phyloP scores from a whole-genome alignment of 2,113 vertebrate genomes.

The Tupaia tana region DNA sequence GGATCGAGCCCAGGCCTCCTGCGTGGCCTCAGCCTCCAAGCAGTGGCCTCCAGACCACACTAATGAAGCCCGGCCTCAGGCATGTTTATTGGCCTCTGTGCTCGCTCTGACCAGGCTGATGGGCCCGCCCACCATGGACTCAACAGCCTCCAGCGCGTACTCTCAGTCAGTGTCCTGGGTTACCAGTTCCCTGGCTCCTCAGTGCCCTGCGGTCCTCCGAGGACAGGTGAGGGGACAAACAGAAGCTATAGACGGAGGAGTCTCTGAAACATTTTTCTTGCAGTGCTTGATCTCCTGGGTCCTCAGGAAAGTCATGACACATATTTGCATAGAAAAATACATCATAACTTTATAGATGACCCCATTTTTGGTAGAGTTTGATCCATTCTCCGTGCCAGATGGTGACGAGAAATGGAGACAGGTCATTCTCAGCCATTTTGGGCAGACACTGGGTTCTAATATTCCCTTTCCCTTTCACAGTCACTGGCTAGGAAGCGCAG shows the following conservation, averaged over 20 bases:
- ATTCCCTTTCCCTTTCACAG: not conserved
- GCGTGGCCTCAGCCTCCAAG: too few species aligned
- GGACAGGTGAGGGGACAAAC: not conserved
- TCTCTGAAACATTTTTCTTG: not conserved
- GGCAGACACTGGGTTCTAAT: not conserved
- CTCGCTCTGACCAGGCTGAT: too few species aligned
- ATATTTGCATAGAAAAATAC: too few species aligned
- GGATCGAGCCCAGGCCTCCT: too few species aligned
- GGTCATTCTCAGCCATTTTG: not conserved
- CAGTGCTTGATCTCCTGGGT: not conserved
- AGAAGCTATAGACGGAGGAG: not conserved
- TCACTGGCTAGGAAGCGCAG: not conserved
- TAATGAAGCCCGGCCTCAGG: too few species aligned
- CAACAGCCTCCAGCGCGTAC: not conserved
- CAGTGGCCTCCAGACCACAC: too few species aligned
- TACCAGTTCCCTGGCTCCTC: not conserved
- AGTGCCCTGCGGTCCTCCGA: not conserved
- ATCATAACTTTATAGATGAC: too few species aligned
- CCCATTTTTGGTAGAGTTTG: not conserved
- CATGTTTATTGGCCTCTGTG: not conserved
- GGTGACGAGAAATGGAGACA: not conserved
- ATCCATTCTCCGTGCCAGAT: not conserved
- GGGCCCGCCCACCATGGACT: fast-evolving
- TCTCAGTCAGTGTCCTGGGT: too few species aligned
- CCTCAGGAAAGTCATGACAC: too few species aligned